These are phyloP conservation scores for Azorinus chamasolen DNA, from an alignment of 2,888 invertebrate genomes.

Conservation along the genomic window DNA sequence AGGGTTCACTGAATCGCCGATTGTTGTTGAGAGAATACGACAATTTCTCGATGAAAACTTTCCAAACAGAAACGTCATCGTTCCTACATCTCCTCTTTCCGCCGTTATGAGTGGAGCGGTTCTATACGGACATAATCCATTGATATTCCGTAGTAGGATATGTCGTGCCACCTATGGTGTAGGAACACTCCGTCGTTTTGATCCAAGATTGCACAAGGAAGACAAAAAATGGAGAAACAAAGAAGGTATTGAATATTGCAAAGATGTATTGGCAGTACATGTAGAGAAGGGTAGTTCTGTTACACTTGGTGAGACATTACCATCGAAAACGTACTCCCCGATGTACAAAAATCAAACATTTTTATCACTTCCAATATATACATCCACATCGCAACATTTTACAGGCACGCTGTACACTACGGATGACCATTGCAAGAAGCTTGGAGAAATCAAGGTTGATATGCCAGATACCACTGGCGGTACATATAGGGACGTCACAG, in stretches of 20 bases:
- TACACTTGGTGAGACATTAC: not conserved
- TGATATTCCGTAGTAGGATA: slow-evolving; percentile 45
- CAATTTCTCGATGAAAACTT: slow-evolving; percentile 23
- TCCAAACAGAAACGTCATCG: slow-evolving; percentile 20
- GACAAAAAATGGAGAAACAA: not conserved
- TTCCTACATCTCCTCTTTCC: slow-evolving; percentile 45
- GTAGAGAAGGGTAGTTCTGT: slow-evolving; percentile 19
- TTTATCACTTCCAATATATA: slow-evolving; percentile 25
- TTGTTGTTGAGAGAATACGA: slow-evolving; percentile 36
- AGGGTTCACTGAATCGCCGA: slow-evolving; percentile 52
- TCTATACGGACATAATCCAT: slow-evolving; percentile 47
- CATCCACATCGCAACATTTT: slow-evolving; percentile 6
- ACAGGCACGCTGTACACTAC: slow-evolving; percentile 34
- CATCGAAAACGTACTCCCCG: slow-evolving; percentile 5
- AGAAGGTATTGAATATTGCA: slow-evolving; percentile 2
- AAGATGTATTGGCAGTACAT: slow-evolving; percentile 30
- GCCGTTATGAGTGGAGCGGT: slow-evolving; percentile 56
- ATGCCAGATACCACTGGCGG: slow-evolving; percentile 42
- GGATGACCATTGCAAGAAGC: slow-evolving; percentile 30
- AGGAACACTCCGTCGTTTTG: not conserved
- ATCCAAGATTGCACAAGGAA: slow-evolving; percentile 12
- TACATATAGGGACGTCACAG: slow-evolving; percentile 23
- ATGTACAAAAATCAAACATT: slow-evolving; percentile 17
- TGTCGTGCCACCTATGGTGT: slow-evolving; percentile 26
- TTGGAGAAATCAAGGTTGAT: slow-evolving; percentile 43